Conservation (phyloP, 30 jellyfish, hydroid and myxozoan genomes). For the Hydra vulgaris region DNA sequence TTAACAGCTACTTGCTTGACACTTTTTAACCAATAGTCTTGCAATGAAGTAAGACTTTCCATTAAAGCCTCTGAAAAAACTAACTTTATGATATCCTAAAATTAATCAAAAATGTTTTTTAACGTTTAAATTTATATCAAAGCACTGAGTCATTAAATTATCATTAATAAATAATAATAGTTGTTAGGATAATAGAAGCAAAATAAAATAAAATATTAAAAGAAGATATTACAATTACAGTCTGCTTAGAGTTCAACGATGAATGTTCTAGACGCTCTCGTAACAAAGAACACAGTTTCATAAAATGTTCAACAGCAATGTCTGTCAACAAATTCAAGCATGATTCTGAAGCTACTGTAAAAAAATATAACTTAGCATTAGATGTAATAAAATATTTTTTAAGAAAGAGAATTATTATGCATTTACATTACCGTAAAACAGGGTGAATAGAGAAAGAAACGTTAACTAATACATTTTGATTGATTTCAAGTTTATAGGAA, state of each 20-base stretch:
- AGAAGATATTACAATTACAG: neutral
- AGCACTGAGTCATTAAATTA: too few relatives aligned
- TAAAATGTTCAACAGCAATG: constrained; percentile 42
- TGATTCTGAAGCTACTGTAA: constrained; percentile 50
- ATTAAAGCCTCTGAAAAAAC: constrained; percentile 40
- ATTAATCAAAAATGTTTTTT: neutral
- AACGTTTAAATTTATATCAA: too few relatives aligned
- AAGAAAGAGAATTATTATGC: neutral
- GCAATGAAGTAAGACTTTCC: constrained; percentile 49
- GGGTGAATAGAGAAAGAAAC: too few relatives aligned
- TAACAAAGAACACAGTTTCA: constrained; percentile 33
- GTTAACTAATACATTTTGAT: too few relatives aligned
- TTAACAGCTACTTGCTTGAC: constrained; percentile 58
- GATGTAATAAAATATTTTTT: neutral
- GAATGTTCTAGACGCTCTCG: constrained; percentile 6
- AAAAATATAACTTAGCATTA: neutral
- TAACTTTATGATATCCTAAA: constrained; percentile 13
- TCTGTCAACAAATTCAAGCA: constrained; percentile 63
- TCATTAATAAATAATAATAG: too few relatives aligned
- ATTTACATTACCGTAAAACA: too few relatives aligned
- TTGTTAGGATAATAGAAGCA: too few relatives aligned
- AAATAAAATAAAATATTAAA: too few relatives aligned
- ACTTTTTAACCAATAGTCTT: constrained; percentile 64
- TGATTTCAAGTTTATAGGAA: too few relatives aligned
- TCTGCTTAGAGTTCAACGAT: constrained; percentile 2